Evolutionary conservation across 2,113 vertebrate genomes (phyloP).

Genomic region (Stictonetta naevosa): DNA sequence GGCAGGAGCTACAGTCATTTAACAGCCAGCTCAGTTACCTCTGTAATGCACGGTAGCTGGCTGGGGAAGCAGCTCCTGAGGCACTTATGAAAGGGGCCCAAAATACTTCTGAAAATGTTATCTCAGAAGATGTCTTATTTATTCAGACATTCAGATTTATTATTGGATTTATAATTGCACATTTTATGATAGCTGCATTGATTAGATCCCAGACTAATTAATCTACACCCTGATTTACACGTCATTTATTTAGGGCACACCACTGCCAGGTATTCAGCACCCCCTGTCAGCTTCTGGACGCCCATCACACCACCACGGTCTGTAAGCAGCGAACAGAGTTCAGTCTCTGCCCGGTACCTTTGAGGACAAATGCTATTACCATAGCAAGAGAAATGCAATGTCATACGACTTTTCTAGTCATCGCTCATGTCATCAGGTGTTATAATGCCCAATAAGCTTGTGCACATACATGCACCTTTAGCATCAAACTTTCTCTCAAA

Average conservation of each 20-base stretch:
- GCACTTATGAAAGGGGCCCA: not conserved
- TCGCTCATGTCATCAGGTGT: not conserved
- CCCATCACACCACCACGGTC: not conserved
- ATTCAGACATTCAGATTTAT: conserved; percentile 29
- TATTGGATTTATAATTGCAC: not conserved
- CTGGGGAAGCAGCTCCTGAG: not conserved
- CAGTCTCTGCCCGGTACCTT: not conserved
- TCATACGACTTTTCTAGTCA: not conserved
- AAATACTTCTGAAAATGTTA: not conserved
- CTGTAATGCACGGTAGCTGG: not conserved
- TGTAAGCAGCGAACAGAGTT: not conserved
- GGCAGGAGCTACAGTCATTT: not conserved
- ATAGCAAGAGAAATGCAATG: not conserved
- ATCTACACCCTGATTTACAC: conserved; percentile 1
- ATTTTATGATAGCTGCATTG: not conserved
- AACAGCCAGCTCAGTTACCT: not conserved
- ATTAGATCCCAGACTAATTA: conserved; percentile 37
- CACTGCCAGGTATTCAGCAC: not conserved
- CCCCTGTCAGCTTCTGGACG: not conserved
- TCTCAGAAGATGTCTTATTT: not conserved
- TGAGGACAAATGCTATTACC: not conserved
- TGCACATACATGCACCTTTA: not conserved
- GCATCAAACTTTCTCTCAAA: not conserved
- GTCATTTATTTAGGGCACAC: not conserved
- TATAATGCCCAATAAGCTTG: not conserved